These are phyloP conservation scores for Eilema depressum DNA, from an alignment of 2,888 invertebrate species.

Conservation along the genomic window DNA sequence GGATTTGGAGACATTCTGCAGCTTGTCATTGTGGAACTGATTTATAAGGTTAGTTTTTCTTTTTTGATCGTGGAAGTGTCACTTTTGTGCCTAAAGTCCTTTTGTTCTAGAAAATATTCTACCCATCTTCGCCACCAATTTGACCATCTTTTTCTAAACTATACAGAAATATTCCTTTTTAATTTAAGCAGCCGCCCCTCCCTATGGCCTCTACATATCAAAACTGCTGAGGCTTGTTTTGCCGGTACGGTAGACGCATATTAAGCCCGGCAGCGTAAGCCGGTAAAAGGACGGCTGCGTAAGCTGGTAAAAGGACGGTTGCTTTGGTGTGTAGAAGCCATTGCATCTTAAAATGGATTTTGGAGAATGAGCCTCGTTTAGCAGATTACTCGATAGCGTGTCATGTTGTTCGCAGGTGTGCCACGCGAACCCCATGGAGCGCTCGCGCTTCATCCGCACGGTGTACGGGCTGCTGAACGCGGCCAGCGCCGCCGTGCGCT, in stretches of 20 bases:
- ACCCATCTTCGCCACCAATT: no score
- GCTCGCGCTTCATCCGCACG: constrained; percentile 98
- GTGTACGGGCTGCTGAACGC: constrained; percentile 99
- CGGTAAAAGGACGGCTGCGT: no score
- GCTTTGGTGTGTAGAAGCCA: neutral
- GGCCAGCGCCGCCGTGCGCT: constrained; percentile 97
- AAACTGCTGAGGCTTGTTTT: no score
- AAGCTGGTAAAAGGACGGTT: no score
- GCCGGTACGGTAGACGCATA: no score
- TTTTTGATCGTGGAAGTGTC: neutral
- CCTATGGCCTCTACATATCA: no score
- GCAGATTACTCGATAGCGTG: neutral
- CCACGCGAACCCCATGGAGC: constrained; percentile 97
- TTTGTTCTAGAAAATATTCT: no score
- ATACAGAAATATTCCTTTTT: no score
- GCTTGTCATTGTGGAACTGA: constrained; percentile 99
- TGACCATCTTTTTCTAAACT: no score
- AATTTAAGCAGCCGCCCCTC: no score
- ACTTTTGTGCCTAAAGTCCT: neutral
- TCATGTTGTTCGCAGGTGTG: constrained; percentile 89
- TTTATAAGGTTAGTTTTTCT: constrained; percentile 93
- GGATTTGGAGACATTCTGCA: constrained; percentile 99
- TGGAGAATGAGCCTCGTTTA: neutral
- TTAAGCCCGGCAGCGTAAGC: no score
- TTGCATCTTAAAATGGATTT: neutral